These are phyloP conservation scores for Nyleta sp. DNA, from an alignment of 2,888 invertebrate species.

Conservation along the genomic window DNA sequence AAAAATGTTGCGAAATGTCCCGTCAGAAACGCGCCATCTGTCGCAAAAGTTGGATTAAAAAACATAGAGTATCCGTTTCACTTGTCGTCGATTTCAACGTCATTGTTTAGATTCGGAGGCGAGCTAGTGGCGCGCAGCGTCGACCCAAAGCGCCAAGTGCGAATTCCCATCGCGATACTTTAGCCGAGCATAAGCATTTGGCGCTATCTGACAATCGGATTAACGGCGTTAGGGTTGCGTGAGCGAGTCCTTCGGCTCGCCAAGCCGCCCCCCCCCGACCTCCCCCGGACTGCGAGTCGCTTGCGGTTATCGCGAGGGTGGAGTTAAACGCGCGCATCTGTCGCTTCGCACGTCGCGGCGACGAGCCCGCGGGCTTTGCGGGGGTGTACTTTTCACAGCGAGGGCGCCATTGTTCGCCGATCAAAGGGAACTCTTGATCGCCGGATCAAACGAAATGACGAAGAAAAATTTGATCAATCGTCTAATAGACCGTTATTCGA, in stretches of 20 bases:
- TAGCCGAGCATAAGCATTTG: slow-evolving; percentile 54
- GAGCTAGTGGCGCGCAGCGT: neutral
- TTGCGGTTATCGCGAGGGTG: slow-evolving; percentile 47
- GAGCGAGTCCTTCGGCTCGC: slow-evolving; percentile 41
- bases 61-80: neutral
- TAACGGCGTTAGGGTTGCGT: slow-evolving; percentile 51
- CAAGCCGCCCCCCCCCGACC: slow-evolving; percentile 12
- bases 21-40: slow-evolving; percentile 6
- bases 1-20: no score
- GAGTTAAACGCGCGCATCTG: slow-evolving; percentile 58
- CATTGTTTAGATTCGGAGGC: slow-evolving; percentile 15
- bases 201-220: slow-evolving; percentile 50
- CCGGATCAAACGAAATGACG: slow-evolving; percentile 47
- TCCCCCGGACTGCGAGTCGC: slow-evolving; percentile 2
- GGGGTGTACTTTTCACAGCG: slow-evolving; percentile 38
- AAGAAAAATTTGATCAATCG: slow-evolving; percentile 39
- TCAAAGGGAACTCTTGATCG: slow-evolving; percentile 42
- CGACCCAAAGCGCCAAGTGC: slow-evolving; percentile 55
- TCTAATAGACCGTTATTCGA: slow-evolving; percentile 39
- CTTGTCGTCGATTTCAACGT: no score
- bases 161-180: slow-evolving; percentile 63
- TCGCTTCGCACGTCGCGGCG: slow-evolving; percentile 44
- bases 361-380: slow-evolving; percentile 34
- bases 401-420: slow-evolving; percentile 35
- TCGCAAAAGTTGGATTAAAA: neutral